Percentiles rank a stretch among this genome's conserved stretches.
These are phyloP conservation scores for Maniola hyperantus DNA, from an alignment of 2,888 invertebrate species.

Conservation along the genomic window DNA sequence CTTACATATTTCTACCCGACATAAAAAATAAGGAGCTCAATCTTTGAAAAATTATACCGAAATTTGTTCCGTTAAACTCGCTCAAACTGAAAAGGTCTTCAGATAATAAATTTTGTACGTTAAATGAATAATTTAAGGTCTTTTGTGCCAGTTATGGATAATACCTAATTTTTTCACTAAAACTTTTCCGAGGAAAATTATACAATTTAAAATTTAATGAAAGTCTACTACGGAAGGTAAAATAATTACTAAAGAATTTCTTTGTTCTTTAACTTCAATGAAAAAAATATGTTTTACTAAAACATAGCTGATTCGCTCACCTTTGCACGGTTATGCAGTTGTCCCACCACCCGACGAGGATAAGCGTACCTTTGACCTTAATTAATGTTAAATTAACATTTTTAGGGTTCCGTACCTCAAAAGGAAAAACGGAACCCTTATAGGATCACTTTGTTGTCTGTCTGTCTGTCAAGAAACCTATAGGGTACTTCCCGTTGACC, in stretches of 20 bases:
- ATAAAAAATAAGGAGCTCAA: constrained; percentile 22
- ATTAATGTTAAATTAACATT: too few relatives aligned
- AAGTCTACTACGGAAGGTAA: neutral
- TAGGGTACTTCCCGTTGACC: too few relatives aligned
- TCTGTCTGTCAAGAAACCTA: too few relatives aligned
- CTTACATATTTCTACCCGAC: constrained; percentile 4
- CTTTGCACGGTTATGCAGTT: too few relatives aligned
- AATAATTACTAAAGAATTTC: neutral
- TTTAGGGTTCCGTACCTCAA: too few relatives aligned
- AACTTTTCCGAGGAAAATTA: neutral
- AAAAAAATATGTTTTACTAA: neutral
- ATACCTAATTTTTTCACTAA: neutral
- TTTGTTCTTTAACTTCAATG: neutral
- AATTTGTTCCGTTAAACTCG: constrained; percentile 20
- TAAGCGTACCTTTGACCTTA: too few relatives aligned
- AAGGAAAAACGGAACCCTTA: too few relatives aligned
- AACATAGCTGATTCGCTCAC: neutral
- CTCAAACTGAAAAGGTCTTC: constrained; percentile 19
- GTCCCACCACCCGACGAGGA: too few relatives aligned
- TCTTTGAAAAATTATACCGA: constrained; percentile 26
- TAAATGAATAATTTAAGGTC: constrained; percentile 4
- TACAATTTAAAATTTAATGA: neutral
- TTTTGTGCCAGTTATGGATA: neutral
- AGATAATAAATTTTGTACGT: neutral
- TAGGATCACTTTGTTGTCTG: too few relatives aligned